phyloP scores from a whole-genome alignment of 2,113 vertebrate species.

The Pseudolaguvia tuberculata region DNA sequence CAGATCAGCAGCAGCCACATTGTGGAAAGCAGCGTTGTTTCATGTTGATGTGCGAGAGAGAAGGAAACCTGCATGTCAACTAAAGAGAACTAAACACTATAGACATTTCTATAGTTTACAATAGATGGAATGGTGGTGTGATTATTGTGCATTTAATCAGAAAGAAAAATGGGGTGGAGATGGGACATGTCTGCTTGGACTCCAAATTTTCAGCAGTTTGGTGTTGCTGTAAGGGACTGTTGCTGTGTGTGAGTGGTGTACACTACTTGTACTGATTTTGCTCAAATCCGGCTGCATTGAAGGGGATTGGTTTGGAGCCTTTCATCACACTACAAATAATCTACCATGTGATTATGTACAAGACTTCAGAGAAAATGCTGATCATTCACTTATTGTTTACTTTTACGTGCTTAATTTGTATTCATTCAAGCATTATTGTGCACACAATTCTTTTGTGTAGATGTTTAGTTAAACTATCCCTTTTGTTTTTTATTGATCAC shows the following conservation, averaged over 20 bases:
- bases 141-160: constrained; percentile 8
- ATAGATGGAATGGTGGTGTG: constrained; percentile 30
- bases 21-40: too few species aligned
- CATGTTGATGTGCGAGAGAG: too few species aligned
- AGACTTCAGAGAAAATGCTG: constrained; percentile 31
- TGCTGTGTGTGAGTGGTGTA: constrained; percentile 38
- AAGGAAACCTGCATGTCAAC: too few species aligned
- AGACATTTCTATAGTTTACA: constrained; percentile 40
- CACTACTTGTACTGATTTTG: constrained; percentile 39
- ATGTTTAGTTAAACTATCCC: constrained; percentile 15
- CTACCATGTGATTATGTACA: constrained; percentile 40
- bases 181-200: constrained; percentile 35
- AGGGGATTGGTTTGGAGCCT: constrained; percentile 26
- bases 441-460: constrained; percentile 14
- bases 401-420: constrained; percentile 39
- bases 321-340: constrained; percentile 43
- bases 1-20: too few species aligned
- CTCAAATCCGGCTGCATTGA: constrained; percentile 32
- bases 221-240: constrained; percentile 46
- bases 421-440: constrained; percentile 27
- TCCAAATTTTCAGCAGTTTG: constrained; percentile 27
- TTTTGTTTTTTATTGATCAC: constrained; percentile 12
- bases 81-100: constrained; percentile 40
- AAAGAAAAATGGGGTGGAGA: not conserved
- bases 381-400: constrained; percentile 30